Evolutionary conservation across 2,797 vertebrate species (phyloP), one percentile per base, ranked within the genome.

Genomic region (Pseudomugil gertrudae): DNA sequence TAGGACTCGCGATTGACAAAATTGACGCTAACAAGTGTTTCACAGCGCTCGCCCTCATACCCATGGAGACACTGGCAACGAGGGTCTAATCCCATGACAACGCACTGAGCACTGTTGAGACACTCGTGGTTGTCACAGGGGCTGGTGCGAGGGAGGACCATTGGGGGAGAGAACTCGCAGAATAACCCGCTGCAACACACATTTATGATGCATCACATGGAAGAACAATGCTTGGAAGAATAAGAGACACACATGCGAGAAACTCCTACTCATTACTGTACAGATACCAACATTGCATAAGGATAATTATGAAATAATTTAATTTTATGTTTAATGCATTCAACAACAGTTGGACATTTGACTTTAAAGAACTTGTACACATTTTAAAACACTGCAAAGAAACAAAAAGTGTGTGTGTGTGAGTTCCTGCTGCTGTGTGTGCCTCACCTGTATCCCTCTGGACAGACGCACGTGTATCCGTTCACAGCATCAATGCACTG

Each of bases 61-160:
- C 97, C 96, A 0, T 96, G 95, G 74, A 97, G 85, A 87, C 98
- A 99, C 79, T 98, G 96, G 85, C 98, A 99, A 61, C 92, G 92
- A 0, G 97, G 97, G 65, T 98, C 96, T 1, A 87, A 90, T 68
- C 90, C 94, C 87, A 92, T 90, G 82, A 95, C 77, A 32, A 99
- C 96, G 57, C 98, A 99, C 81, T 98, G 95, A 0, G 97, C 97
- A 60, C 94, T 95, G 2, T 99, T 98, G 69, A 96, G 95, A 81
- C 98, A 99, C 62, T 98, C 97, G 2, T 95, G 95, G 85, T 98
- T 94, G 87, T 98, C 97, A 63, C 98, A 99, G 4, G 95, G 97
- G 72, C 98, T 99, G 76, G 97, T 99, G 43, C 97, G 95, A 11
- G 98, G 98, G 19, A 99, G 92, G 68, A 98, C 97, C 96, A 99